A percentile compares a stretch with the other conserved stretches of the same genome.
These are phyloP conservation scores for Hypomecis punctinalis DNA, from an alignment of 2,888 invertebrate species.

Conservation along the genomic window DNA sequence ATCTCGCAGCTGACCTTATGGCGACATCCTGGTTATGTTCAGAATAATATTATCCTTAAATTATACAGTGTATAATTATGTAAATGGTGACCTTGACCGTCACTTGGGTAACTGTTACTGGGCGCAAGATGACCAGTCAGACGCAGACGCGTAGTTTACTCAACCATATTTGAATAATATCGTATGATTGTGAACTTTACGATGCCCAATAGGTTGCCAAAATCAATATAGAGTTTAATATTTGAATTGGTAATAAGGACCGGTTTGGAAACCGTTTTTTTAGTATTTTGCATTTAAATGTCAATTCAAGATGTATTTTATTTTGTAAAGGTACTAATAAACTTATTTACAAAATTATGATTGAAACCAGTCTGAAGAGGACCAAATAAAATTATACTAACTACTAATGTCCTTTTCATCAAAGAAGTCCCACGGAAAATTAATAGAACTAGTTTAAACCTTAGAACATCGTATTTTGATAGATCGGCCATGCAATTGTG, in stretches of 20 bases:
- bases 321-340: neutral
- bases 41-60: constrained; percentile 57
- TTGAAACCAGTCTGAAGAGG: too few relatives aligned
- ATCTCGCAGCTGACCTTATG: constrained; percentile 62
- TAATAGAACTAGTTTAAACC: too few relatives aligned
- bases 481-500: too few relatives aligned
- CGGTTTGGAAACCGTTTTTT: neutral
- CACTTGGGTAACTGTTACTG: constrained; percentile 48
- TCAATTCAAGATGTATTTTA: neutral
- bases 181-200: constrained; percentile 25
- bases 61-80: constrained; percentile 54
- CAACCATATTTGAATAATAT: constrained; percentile 20
- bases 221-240: constrained; percentile 9
- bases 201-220: constrained; percentile 13
- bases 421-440: too few relatives aligned
- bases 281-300: neutral
- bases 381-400: too few relatives aligned
- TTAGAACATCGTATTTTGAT: too few relatives aligned
- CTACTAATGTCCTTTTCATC: too few relatives aligned
- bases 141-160: neutral
- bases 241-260: constrained; percentile 13
- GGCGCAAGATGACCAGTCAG: constrained; percentile 27
- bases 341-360: too few relatives aligned
- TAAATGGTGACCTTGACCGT: constrained; percentile 67
- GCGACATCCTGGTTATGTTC: constrained; percentile 70